A percentile compares a stretch with the other conserved stretches of the same genome.
These are phyloP conservation scores for Matsumurasca onukii DNA, from an alignment of 1,140 invertebrate species.

Conservation along the genomic window DNA sequence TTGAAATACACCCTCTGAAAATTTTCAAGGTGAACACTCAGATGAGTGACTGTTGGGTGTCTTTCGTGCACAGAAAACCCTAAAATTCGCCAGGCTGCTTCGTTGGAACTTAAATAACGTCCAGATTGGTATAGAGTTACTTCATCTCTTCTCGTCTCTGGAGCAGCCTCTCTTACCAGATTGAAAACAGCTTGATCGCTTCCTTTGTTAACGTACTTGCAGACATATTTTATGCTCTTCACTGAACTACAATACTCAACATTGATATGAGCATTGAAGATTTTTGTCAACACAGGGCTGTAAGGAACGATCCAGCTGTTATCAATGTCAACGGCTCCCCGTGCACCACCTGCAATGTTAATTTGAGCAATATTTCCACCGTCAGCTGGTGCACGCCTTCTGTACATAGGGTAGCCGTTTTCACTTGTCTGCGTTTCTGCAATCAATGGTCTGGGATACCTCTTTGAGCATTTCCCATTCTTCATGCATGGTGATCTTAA, in stretches of 20 bases:
- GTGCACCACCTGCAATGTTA: background rate
- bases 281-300: background rate
- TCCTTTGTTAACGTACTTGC: constrained; percentile 52
- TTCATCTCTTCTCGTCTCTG: constrained; percentile 44
- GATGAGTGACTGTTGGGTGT: background rate
- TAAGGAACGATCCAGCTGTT: background rate
- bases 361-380: constrained; percentile 26
- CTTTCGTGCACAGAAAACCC: constrained; percentile 36
- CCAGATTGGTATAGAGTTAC: constrained; percentile 42
- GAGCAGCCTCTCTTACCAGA: constrained; percentile 29
- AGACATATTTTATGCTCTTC: constrained; percentile 45
- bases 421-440: constrained; percentile 43
- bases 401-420: constrained; percentile 50
- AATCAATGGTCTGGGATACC: constrained; percentile 45
- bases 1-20: constrained; percentile 18
- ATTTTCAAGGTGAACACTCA: background rate
- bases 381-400: constrained; percentile 42
- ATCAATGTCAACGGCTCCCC: background rate
- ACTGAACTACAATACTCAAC: constrained; percentile 48
- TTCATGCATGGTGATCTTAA: constrained; percentile 46
- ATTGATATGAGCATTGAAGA: constrained; percentile 44
- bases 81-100: constrained; percentile 50
- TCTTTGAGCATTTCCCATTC: constrained; percentile 47
- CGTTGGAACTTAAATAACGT: constrained; percentile 47
- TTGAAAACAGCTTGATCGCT: constrained; percentile 48